Conservation (phyloP, 1,140 invertebrate genomes). For the Drosophila equinoxialis region DNA sequence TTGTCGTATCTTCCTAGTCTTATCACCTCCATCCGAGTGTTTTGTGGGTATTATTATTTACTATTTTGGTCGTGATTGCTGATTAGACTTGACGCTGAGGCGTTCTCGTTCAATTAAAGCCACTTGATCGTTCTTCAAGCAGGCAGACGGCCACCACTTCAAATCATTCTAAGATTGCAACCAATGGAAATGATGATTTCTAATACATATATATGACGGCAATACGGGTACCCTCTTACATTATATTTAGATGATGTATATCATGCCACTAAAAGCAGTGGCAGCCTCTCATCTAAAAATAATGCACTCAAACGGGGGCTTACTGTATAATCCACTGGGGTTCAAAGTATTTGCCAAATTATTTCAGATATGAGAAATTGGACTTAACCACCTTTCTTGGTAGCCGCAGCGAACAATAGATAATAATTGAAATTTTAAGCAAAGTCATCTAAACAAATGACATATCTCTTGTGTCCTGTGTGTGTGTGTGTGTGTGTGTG, state of each 20-base stretch:
- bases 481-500: neutral
- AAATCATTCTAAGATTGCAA: neutral
- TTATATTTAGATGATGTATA: neutral
- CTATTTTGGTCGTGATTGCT: slow-evolving; percentile 8
- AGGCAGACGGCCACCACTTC: slow-evolving; percentile 5
- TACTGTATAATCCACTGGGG: neutral
- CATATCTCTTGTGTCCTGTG: neutral
- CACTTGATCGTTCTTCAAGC: slow-evolving; percentile 1
- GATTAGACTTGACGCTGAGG: slow-evolving; percentile 2
- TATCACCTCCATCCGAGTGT: neutral
- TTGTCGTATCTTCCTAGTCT: neutral
- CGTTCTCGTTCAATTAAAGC: slow-evolving; percentile 4
- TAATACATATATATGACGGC: neutral
- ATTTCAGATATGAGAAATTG: neutral
- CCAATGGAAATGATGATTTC: slow-evolving; percentile 6
- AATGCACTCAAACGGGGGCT: neutral
- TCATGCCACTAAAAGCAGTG: neutral
- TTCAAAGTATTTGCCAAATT: slow-evolving; percentile 10
- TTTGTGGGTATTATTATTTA: slow-evolving; percentile 2
- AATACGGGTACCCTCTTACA: neutral
- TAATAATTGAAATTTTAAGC: neutral
- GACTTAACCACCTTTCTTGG: neutral
- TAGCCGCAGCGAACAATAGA: slow-evolving; percentile 2
- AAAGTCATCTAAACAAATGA: slow-evolving; percentile 1
- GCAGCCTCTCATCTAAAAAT: neutral